Percentiles rank a stretch among this genome's conserved stretches.
These are phyloP conservation scores for Seladonia tumulorum DNA, from an alignment of 2,888 invertebrate species.

Conservation along the genomic window DNA sequence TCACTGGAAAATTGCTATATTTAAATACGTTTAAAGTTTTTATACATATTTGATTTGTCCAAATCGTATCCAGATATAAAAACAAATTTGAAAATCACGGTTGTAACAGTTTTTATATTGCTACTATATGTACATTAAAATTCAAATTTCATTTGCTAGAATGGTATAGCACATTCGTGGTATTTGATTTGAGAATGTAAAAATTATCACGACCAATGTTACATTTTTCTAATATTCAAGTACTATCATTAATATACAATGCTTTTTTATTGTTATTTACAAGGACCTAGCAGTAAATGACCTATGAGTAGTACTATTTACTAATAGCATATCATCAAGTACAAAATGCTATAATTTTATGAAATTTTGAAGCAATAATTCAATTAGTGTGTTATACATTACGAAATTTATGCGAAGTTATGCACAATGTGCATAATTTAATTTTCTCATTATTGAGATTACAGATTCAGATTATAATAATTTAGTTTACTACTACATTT, in stretches of 20 bases:
- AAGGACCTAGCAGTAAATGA: conserved; percentile 34
- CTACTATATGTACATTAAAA: conserved; percentile 36
- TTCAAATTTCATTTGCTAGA: conserved; percentile 31
- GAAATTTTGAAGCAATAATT: conserved; percentile 56
- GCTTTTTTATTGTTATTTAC: conserved; percentile 43
- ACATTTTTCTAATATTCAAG: conserved; percentile 44
- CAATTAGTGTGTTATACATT: conserved; percentile 46
- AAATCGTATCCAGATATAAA: conserved; percentile 34
- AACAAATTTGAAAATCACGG: conserved; percentile 28
- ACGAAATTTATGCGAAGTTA: conserved; percentile 43
- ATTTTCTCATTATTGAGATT: conserved; percentile 70
- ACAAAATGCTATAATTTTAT: conserved; percentile 46
- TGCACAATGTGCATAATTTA: conserved; percentile 48
- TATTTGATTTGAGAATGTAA: conserved; percentile 48
- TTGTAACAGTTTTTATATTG: conserved; percentile 26
- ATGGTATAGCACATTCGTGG: conserved; percentile 17
- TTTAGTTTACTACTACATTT: conserved; percentile 54
- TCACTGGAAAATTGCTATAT: conserved; percentile 17
- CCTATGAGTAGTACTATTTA: conserved; percentile 48
- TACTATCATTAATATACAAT: conserved; percentile 39
- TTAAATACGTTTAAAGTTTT: conserved; percentile 43
- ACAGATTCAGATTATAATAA: conserved; percentile 61
- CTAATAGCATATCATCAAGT: conserved; percentile 41
- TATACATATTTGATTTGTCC: conserved; percentile 23
- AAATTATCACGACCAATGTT: conserved; percentile 38